These are phyloP conservation scores for Globodera rostochiensis DNA, from an alignment of 1,140 invertebrate genomes.

Conservation along the genomic window DNA sequence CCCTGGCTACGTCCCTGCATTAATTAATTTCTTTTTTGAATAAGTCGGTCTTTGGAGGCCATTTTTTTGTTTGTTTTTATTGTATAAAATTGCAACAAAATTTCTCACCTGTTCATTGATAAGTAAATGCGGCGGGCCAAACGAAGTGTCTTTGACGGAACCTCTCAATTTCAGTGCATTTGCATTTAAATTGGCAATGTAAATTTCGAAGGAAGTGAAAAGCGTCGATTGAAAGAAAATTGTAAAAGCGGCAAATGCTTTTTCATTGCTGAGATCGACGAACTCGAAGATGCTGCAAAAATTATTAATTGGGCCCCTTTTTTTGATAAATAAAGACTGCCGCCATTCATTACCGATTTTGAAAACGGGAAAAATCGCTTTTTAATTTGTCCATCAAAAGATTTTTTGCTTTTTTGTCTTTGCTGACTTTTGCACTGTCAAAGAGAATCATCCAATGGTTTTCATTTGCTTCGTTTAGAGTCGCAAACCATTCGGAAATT, in stretches of 20 bases:
- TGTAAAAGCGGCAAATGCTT: slow-evolving; percentile 26
- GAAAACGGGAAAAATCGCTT: slow-evolving; percentile 54
- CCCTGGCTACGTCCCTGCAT: too few relatives aligned
- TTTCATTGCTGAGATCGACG: slow-evolving; percentile 23
- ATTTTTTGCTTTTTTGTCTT: slow-evolving; percentile 55
- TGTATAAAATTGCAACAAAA: too few relatives aligned
- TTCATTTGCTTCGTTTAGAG: slow-evolving; percentile 46
- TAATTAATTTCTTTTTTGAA: slow-evolving; percentile 13
- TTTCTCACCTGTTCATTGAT: slow-evolving; percentile 33
- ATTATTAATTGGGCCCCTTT: too few relatives aligned
- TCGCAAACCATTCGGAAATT: slow-evolving; percentile 59
- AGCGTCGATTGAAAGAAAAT: slow-evolving; percentile 35
- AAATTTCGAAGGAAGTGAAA: slow-evolving; percentile 39
- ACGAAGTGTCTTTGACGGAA: slow-evolving; percentile 10
- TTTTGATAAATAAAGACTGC: too few relatives aligned
- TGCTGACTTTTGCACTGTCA: slow-evolving; percentile 51
- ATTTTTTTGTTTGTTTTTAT: too few relatives aligned
- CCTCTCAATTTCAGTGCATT: slow-evolving; percentile 36
- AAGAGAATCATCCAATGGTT: slow-evolving; percentile 60
- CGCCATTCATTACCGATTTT: slow-evolving; percentile 33
- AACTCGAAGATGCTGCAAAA: slow-evolving; percentile 37
- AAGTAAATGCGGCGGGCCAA: slow-evolving; percentile 7
- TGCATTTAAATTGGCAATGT: slow-evolving; percentile 20
- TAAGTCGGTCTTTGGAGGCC: too few relatives aligned
- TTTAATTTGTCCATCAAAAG: slow-evolving; percentile 55